Percentiles rank a stretch among this genome's conserved stretches.
Evolutionary conservation across 1,140 invertebrate genomes (phyloP).

Genomic region (Drosophila lacertosa): DNA sequence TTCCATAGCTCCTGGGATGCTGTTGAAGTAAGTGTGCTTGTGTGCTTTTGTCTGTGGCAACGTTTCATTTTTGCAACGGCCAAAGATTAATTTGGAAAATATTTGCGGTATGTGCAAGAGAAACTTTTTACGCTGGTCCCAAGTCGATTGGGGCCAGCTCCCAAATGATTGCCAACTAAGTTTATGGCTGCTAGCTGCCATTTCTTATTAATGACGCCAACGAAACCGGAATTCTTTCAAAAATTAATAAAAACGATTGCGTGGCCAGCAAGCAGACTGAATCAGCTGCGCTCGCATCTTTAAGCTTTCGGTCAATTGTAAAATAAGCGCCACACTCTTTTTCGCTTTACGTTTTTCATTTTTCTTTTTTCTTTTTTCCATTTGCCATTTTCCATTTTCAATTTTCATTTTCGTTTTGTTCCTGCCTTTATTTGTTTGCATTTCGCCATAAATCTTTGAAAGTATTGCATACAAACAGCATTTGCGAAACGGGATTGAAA

Average conservation of each 20-base stretch:
- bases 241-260: constrained; percentile 74
- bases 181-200: constrained; percentile 41
- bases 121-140: constrained; percentile 25
- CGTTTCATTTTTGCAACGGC: constrained; percentile 21
- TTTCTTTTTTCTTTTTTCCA: too few species aligned
- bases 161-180: constrained; percentile 37
- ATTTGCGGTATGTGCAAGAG: constrained; percentile 44
- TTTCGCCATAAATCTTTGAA: constrained; percentile 69
- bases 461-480: constrained; percentile 42
- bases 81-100: constrained; percentile 50
- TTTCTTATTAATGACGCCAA: constrained; percentile 65
- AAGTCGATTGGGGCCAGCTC: constrained; percentile 37
- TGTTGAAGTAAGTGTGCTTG: constrained; percentile 17
- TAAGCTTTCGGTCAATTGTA: constrained; percentile 11
- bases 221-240: constrained; percentile 59
- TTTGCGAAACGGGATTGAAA: constrained; percentile 11
- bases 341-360: too few species aligned
- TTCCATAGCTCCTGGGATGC: constrained; percentile 20
- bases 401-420: constrained; percentile 24
- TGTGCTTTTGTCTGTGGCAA: constrained; percentile 6
- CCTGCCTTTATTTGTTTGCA: constrained; percentile 47
- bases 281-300: constrained; percentile 50
- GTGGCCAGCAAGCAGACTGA: constrained; percentile 37
- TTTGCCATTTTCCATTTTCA: constrained; percentile 15
- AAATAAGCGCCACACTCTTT: constrained; percentile 43